These are phyloP conservation scores for Porites lutea DNA, from an alignment of 64 coral and sea anemone genomes.

Conservation along the genomic window DNA sequence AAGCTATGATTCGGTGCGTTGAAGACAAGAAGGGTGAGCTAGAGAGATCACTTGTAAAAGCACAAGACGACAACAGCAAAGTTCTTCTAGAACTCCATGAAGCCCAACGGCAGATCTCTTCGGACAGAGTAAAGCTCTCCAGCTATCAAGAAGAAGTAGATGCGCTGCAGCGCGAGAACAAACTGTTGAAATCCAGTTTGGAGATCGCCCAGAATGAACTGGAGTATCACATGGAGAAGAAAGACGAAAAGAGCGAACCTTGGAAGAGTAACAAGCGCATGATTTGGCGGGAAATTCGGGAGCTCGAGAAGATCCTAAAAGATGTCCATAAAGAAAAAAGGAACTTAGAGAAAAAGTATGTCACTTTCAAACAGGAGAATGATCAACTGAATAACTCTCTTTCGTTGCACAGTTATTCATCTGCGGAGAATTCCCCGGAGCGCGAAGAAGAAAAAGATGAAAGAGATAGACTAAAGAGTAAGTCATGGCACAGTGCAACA, in stretches of 20 bases:
- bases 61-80: constrained; percentile 69
- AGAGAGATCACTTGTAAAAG: constrained; percentile 68
- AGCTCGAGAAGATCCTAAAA: constrained; percentile 89
- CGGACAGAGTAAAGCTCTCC: constrained; percentile 75
- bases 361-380: constrained; percentile 77
- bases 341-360: constrained; percentile 92
- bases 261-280: constrained; percentile 78
- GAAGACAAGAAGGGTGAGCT: constrained; percentile 82
- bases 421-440: constrained; percentile 22
- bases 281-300: constrained; percentile 92
- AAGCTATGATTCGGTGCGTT: constrained; percentile 72
- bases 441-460: background rate
- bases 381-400: constrained; percentile 49
- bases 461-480: background rate
- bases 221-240: constrained; percentile 66
- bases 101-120: constrained; percentile 72
- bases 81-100: constrained; percentile 80
- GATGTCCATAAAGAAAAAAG: constrained; percentile 90
- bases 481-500: constrained; percentile 37
- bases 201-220: constrained; percentile 85
- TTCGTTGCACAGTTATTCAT: constrained; percentile 57
- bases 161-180: constrained; percentile 80
- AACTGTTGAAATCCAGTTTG: constrained; percentile 76
- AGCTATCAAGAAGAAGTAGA: constrained; percentile 90
- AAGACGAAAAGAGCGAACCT: constrained; percentile 46